Base-by-base conservation (phyloP, 2,113 vertebrate species). In the Haplochromis burtoni region DNA sequence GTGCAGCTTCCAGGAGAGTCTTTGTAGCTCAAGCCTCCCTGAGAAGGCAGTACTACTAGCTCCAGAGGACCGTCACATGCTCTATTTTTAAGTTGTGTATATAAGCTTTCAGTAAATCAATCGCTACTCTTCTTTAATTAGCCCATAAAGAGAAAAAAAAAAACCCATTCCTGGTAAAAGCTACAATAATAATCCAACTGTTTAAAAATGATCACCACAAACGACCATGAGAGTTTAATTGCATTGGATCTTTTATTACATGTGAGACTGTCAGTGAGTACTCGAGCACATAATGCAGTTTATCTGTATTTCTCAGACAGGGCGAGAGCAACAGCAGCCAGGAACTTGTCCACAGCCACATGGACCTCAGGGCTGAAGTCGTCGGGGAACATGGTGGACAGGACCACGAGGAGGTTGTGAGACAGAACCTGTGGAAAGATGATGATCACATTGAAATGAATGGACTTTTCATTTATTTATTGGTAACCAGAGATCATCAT, bases 31-130 rank as follows among this genome's bases (percentile, higher is more conserved):
- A 19, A 31, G 91, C 91, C 4, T 96, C 96, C 4, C 93, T 98
- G 92, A 93, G 96, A 81, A 96, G 88, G 86, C 96, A 96, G 61
- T 98, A 97, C 95, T 95, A 97, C 93, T 98, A n/a, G 13, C 59
- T 40, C 10, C 78, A 53, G 26, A 76, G 16, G 66, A 45, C 78
- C 4, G 3, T 63, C 26, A 55, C 63, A 19, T 24, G 59, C 35
- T 84, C 63, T 31, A 12, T 53, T 35, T 47, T 29, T n/a, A 38
- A 66, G 4, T 33, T 63, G 29, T 63, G 63, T 11, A 68, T 38
- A n/a, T 68, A n/a, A 38, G 4, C 63, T 68, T 68, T 40, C 17
- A 68, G 35, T 13, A 68, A 21, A 68, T 35, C 2, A 68, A 68
- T 68, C 4, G 11, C 63, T n/a, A 63, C 31, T 66, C 19, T 66